phyloP scores from a whole-genome alignment of 2,797 vertebrate genomes.

The Monodelphis domestica region DNA sequence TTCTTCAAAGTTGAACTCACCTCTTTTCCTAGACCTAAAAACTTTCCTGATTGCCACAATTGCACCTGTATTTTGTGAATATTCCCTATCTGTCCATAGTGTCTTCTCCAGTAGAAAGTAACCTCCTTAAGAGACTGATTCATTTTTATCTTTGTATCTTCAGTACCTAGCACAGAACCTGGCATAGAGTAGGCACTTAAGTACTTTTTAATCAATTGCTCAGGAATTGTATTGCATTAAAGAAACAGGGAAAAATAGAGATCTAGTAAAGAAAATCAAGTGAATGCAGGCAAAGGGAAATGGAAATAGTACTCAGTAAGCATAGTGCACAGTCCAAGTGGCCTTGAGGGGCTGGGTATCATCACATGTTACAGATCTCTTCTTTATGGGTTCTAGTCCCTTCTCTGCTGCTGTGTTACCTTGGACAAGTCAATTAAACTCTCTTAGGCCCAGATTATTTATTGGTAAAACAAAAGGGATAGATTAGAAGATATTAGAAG shows the following conservation, averaged over 20 bases:
- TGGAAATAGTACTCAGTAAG: neutral
- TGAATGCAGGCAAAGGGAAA: neutral
- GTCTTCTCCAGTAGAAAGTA: neutral
- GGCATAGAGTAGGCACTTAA: neutral
- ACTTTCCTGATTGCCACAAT: neutral
- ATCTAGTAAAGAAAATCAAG: neutral
- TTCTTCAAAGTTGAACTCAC: neutral
- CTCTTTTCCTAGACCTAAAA: neutral
- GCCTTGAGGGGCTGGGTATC: neutral
- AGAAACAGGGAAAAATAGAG: neutral
- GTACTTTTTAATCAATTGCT: neutral
- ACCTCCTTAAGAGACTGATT: neutral
- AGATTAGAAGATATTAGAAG: neutral
- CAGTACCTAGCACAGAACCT: neutral
- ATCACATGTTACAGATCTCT: neutral
- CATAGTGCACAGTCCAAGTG: neutral
- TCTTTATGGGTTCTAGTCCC: neutral
- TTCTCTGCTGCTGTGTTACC: neutral
- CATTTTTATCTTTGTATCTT: neutral
- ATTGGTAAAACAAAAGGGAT: neutral
- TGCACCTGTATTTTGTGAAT: neutral
- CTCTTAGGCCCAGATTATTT: neutral
- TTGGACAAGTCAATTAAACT: neutral
- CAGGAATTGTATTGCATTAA: neutral
- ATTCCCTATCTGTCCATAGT: neutral